Evolutionary conservation across 2,797 vertebrate species (phyloP).

Genomic region (Hapalemur alaotrensis): DNA sequence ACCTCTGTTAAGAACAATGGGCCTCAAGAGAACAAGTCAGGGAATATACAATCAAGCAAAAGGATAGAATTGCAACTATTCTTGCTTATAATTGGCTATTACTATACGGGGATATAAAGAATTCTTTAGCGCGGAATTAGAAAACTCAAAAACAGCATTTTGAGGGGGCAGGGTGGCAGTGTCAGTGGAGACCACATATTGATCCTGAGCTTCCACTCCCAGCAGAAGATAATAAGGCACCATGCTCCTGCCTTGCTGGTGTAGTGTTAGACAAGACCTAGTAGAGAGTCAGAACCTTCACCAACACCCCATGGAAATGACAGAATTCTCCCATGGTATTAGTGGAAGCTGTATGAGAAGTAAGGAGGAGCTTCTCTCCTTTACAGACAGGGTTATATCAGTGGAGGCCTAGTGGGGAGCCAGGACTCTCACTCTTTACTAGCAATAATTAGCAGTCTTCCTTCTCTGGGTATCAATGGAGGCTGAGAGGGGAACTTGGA

Average conservation of each 20-base stretch:
- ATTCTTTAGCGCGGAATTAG: neutral
- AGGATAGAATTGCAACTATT: neutral
- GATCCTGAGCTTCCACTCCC: neutral
- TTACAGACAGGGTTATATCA: too few species aligned
- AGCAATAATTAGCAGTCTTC: neutral
- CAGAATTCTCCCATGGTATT: too few species aligned
- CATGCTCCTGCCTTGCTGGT: neutral
- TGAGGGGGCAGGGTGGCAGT: too few species aligned
- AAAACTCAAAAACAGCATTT: neutral
- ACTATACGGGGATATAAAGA: neutral
- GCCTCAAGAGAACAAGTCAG: neutral
- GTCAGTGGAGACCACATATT: neutral
- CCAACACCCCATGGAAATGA: neutral
- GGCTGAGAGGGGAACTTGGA: neutral
- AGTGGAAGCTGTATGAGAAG: neutral
- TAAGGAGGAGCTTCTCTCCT: neutral
- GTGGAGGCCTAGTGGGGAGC: neutral
- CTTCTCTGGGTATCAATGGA: neutral
- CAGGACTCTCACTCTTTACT: neutral
- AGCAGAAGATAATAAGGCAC: neutral
- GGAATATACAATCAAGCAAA: neutral
- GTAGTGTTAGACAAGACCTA: too few species aligned
- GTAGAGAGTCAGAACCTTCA: neutral
- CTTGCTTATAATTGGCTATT: neutral
- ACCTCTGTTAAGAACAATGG: neutral